Evolutionary conservation across 2,797 vertebrate genomes (phyloP).

Genomic region (Phrynocephalus forsythii): DNA sequence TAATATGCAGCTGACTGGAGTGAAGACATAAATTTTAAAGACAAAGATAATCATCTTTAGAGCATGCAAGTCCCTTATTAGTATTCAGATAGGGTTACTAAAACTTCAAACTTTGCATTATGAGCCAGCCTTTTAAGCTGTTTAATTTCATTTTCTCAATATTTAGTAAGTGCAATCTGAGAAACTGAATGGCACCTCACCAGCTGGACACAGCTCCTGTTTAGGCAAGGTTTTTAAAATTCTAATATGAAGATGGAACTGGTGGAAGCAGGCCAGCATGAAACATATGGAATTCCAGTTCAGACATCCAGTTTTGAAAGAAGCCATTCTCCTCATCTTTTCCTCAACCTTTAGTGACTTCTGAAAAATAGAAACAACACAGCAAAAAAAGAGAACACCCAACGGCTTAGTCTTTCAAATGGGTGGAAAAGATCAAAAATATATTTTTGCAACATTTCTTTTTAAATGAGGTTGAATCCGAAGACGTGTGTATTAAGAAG

Average conservation of each 20-base stretch:
- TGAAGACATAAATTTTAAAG: slow-evolving; percentile 71
- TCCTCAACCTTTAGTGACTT: slow-evolving; percentile 69
- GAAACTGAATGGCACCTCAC: slow-evolving; percentile 67
- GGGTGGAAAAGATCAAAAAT: slow-evolving; percentile 67
- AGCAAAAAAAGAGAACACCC: slow-evolving; percentile 50
- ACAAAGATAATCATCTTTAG: slow-evolving; percentile 73
- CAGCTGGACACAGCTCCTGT: slow-evolving; percentile 72
- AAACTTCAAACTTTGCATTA: slow-evolving; percentile 74
- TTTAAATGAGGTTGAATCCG: background rate
- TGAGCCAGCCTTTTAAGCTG: slow-evolving; percentile 69
- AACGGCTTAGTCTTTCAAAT: slow-evolving; percentile 79
- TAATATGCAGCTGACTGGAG: slow-evolving; percentile 58
- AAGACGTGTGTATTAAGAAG: slow-evolving; percentile 71
- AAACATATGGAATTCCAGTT: slow-evolving; percentile 77
- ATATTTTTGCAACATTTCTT: background rate
- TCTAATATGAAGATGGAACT: slow-evolving; percentile 81
- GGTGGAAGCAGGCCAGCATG: slow-evolving; percentile 75
- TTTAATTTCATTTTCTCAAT: slow-evolving; percentile 76
- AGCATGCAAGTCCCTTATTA: slow-evolving; percentile 77
- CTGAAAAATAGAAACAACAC: slow-evolving; percentile 65
- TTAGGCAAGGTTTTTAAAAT: slow-evolving; percentile 75
- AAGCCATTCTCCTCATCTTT: slow-evolving; percentile 61
- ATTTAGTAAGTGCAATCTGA: slow-evolving; percentile 70
- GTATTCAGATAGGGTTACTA: slow-evolving; percentile 69
- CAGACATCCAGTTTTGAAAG: slow-evolving; percentile 72